These are phyloP conservation scores for Motacilla alba DNA, from an alignment of 2,113 vertebrate species.

Conservation along the genomic window DNA sequence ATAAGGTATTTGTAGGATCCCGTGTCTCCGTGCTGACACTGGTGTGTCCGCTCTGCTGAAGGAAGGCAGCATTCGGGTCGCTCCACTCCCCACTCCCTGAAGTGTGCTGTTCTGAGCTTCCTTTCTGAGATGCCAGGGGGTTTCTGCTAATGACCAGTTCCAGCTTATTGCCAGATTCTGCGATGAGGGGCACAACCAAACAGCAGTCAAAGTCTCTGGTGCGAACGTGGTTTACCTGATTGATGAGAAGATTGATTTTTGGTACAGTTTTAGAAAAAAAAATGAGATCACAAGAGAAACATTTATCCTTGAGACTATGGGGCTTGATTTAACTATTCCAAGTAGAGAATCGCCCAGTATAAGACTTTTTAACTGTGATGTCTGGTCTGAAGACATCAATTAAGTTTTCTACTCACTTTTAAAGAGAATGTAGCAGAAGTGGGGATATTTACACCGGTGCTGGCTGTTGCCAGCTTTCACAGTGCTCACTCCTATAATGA, in stretches of 20 bases:
- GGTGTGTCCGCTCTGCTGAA: conserved; percentile 68
- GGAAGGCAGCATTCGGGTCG: conserved; percentile 76
- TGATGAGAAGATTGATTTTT: neutral
- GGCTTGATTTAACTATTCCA: neutral
- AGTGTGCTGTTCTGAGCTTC: conserved; percentile 45
- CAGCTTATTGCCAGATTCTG: conserved; percentile 94
- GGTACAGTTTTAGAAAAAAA: neutral
- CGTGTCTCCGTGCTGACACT: conserved; percentile 61
- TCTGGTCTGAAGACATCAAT: neutral
- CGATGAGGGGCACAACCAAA: conserved; percentile 94
- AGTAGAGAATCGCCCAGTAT: fast-evolving
- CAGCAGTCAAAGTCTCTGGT: conserved; percentile 99
- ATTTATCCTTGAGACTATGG: neutral
- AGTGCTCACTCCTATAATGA: neutral
- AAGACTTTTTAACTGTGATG: fast-evolving
- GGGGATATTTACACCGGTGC: neutral
- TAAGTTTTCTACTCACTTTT: neutral
- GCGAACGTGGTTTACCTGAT: conserved; percentile 92
- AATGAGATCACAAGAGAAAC: neutral
- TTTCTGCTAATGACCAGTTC: conserved; percentile 96
- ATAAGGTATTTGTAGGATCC: conserved; percentile 89
- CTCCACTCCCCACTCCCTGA: conserved; percentile 71
- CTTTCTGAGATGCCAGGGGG: conserved; percentile 78
- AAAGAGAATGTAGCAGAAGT: neutral
- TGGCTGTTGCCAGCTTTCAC: neutral